A percentile compares a stretch with the other conserved stretches of the same genome.
These are phyloP conservation scores for Leucoraja ocellata DNA, from an alignment of 2,797 vertebrate species.

Conservation along the genomic window DNA sequence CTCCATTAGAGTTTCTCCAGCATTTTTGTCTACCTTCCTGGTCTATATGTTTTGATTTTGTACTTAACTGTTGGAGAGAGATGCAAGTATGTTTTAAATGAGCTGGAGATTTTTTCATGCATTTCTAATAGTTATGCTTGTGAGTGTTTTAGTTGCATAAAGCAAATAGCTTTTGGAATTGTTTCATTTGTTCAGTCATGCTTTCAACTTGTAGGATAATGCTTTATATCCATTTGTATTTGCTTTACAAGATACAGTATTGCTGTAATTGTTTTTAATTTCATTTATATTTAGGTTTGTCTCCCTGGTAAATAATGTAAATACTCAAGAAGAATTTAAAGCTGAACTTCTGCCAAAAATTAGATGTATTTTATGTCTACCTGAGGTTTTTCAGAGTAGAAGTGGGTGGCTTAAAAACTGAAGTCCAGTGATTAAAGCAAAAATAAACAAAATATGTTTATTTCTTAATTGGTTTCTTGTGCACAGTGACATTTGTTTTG, in stretches of 20 bases:
- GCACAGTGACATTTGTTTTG: neutral
- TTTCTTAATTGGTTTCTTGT: neutral
- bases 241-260: neutral
- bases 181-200: neutral
- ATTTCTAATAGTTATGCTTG: neutral
- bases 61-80: neutral
- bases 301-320: neutral
- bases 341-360: neutral
- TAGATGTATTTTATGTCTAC: neutral
- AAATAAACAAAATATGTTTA: neutral
- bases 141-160: neutral
- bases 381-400: neutral
- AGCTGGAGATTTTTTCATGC: neutral
- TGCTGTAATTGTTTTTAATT: conserved; percentile 25
- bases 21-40: too few species aligned
- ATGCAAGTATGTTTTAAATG: neutral
- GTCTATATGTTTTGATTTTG: neutral
- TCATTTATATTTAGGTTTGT: neutral
- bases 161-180: neutral
- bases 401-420: neutral
- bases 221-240: neutral
- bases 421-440: neutral
- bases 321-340: conserved; percentile 1
- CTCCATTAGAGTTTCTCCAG: too few species aligned
- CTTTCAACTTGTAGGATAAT: neutral